Evolutionary conservation across 2,797 vertebrate genomes (phyloP), one percentile per base, ranked within the genome.

Genomic region (Manis crassicaudata): DNA sequence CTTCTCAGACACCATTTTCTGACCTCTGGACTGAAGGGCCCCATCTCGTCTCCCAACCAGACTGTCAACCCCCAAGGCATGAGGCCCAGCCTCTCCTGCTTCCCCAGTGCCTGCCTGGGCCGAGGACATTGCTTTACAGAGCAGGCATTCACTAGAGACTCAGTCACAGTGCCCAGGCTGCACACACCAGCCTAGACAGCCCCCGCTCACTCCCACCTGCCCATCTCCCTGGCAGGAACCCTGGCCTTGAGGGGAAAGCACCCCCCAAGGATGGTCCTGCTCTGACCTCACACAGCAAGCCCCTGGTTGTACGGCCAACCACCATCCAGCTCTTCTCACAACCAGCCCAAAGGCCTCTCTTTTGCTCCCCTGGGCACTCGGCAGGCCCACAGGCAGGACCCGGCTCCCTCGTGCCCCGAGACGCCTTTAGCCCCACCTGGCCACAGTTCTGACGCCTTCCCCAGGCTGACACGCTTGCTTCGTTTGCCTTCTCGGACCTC

Each of bases 151-250:
- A 32, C 21, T 67, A 0, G 43, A 88, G 43, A 37, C 90, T 32
- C 29, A 1, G 13, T 16, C 2, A 2, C 43, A 12, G 35, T 52
- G 73, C 11, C 25, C 21, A 10, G 2, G 0, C 5, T 35, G 13
- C 7, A 20, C 21, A 9, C 72, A 16, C 35, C 32, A 16, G 54
- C 82, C 12, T 14, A 6, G 40, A n/a, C 9, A 12, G 58, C 32
- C 75, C 87, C 85, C 50, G 46, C 62, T 62, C 43, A 6, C 25
- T n/a, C 43, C 46, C 21, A 2, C 43, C 29, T 68, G 86, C 43
- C 29, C 6, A 0, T 8, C 68, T 79, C 75, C 88, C 84, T 16
- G 56, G 12, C 46, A 37, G 32, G 8, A 5, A 9, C 6, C 17
- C 21, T 14, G 43, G 23, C 52, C 79, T 35, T 14, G 40, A 60